phyloP scores from a whole-genome alignment of 2,888 invertebrate genomes.

The Erynnis tages region DNA sequence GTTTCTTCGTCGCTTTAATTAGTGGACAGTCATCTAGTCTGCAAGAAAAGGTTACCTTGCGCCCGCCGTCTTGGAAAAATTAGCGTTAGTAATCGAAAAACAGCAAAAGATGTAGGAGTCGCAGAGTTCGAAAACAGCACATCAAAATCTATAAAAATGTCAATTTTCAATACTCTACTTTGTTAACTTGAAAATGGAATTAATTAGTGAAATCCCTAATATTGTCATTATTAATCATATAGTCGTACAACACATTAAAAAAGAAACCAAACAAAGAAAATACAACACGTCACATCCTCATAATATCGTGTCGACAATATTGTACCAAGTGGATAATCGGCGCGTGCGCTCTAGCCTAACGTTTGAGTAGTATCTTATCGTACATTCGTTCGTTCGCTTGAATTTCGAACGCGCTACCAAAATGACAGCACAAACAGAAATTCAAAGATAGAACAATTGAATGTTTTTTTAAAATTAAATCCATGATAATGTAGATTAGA shows the following conservation, averaged over 20 bases:
- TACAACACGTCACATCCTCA: slow-evolving; percentile 8
- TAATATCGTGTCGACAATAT: slow-evolving; percentile 8
- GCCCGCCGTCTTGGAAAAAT: no score
- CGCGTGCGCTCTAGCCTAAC: neutral
- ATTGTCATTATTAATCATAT: no score
- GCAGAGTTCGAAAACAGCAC: no score
- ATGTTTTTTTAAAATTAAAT: slow-evolving; percentile 14
- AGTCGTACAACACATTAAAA: no score
- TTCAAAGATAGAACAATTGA: slow-evolving; percentile 6
- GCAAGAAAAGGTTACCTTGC: no score
- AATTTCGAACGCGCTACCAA: slow-evolving; percentile 19
- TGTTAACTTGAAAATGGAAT: neutral
- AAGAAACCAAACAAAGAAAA: neutral
- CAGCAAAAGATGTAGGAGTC: no score
- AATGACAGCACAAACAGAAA: neutral
- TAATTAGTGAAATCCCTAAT: no score
- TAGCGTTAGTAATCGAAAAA: no score
- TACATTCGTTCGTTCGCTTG: slow-evolving; percentile 25
- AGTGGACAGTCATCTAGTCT: no score
- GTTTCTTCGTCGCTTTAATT: no score
- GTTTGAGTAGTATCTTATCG: slow-evolving; percentile 8
- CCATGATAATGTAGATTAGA: slow-evolving; percentile 28
- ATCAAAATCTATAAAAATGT: no score
- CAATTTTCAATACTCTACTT: neutral
- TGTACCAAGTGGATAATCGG: slow-evolving; percentile 19